These are phyloP conservation scores for Thaleichthys pacificus DNA, from an alignment of 2,797 vertebrate species.

Conservation along the genomic window DNA sequence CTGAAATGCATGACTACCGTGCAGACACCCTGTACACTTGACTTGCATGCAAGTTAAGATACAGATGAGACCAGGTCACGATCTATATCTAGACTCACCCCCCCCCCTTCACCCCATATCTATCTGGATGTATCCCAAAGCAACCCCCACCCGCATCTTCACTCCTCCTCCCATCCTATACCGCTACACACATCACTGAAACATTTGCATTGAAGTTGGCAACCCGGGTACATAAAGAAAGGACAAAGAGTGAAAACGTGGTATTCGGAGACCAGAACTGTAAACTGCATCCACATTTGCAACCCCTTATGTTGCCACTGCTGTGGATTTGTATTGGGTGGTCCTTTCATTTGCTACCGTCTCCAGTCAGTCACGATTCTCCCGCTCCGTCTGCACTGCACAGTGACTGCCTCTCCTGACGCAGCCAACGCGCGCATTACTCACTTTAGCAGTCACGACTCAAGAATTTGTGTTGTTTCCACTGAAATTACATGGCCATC, in stretches of 20 bases:
- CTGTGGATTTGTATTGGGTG: slow-evolving; percentile 81
- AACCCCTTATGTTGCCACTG: slow-evolving; percentile 70
- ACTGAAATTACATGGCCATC: slow-evolving; percentile 84
- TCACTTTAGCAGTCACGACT: slow-evolving; percentile 99
- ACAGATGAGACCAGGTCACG: slow-evolving; percentile 87
- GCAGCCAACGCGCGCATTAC: slow-evolving; percentile 96
- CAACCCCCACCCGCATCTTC: slow-evolving; percentile 17
- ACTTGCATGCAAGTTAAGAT: slow-evolving; percentile 86
- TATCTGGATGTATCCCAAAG: slow-evolving; percentile 54
- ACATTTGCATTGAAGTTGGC: slow-evolving; percentile 81
- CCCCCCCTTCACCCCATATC: slow-evolving; percentile 60
- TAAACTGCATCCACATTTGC: slow-evolving; percentile 38
- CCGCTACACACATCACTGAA: slow-evolving; percentile 35
- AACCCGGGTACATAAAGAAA: slow-evolving; percentile 69
- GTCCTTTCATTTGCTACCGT: slow-evolving; percentile 85
- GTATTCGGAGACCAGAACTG: slow-evolving; percentile 52
- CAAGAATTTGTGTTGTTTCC: slow-evolving; percentile 90
- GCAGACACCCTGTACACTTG: slow-evolving; percentile 53
- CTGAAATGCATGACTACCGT: slow-evolving; percentile 40
- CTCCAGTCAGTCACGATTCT: slow-evolving; percentile 98
- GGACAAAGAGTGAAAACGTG: slow-evolving; percentile 35
- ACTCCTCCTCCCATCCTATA: slow-evolving; percentile 1
- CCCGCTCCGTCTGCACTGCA: slow-evolving; percentile 93
- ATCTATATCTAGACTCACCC: slow-evolving; percentile 81
- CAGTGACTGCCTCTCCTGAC: slow-evolving; percentile 96